Evolutionary conservation across 1,140 invertebrate genomes (phyloP).

Genomic region (Conus betulinus): DNA sequence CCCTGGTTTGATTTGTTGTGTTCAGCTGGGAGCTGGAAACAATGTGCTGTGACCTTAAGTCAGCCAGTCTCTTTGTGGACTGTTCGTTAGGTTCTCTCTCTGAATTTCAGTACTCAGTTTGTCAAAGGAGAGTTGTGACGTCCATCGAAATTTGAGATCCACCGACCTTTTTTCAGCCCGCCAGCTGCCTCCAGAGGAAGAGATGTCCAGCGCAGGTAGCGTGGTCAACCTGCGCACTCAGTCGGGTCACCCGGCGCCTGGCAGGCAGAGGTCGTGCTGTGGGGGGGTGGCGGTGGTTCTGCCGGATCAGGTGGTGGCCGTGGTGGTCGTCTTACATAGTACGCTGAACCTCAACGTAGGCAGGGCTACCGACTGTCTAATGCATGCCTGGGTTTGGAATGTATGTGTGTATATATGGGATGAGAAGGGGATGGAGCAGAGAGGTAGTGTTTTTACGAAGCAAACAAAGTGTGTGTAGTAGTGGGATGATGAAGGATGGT

Average conservation of each 20-base stretch:
- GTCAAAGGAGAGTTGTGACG: too few species aligned
- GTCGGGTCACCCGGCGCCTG: neutral
- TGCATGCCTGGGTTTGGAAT: neutral
- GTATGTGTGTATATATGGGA: neutral
- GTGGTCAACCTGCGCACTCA: neutral
- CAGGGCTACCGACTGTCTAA: neutral
- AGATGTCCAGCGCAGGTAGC: neutral
- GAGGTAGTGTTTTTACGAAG: too few species aligned
- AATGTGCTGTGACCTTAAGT: too few species aligned
- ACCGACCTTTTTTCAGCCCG: neutral
- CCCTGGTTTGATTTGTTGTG: too few species aligned
- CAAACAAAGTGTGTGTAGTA: too few species aligned
- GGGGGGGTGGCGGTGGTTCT: neutral
- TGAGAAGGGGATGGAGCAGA: too few species aligned
- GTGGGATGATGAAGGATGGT: too few species aligned
- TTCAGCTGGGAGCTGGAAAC: too few species aligned
- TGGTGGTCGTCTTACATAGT: neutral
- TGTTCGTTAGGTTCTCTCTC: too few species aligned
- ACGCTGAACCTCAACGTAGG: neutral
- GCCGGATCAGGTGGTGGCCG: neutral
- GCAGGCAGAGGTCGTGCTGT: neutral
- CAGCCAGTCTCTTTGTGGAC: too few species aligned
- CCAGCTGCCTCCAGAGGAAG: constrained; percentile 15
- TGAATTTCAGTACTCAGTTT: too few species aligned
- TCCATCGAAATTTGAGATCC: too few species aligned